phyloP scores from a whole-genome alignment of 1,140 invertebrate species.

The Drosophila littoralis region DNA sequence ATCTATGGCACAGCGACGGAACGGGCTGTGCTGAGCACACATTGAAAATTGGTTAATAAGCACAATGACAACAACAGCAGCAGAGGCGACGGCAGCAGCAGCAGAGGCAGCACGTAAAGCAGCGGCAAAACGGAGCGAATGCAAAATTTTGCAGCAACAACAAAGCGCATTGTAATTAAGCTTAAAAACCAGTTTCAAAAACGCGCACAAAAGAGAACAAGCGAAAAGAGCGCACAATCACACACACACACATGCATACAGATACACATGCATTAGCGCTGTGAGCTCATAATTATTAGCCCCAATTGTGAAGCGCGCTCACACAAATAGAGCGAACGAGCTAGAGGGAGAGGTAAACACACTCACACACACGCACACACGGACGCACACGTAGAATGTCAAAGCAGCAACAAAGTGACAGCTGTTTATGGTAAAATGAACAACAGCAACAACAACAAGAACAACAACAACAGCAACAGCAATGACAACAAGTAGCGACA shows the following conservation, averaged over 20 bases:
- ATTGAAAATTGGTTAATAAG: slow-evolving; percentile 68
- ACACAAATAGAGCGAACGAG: slow-evolving; percentile 16
- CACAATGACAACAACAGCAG: slow-evolving; percentile 41
- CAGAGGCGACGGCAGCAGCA: neutral
- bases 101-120: slow-evolving; percentile 60
- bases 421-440: slow-evolving; percentile 74
- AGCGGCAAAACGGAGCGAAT: slow-evolving; percentile 48
- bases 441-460: slow-evolving; percentile 41
- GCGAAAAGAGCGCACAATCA: slow-evolving; percentile 21
- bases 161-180: slow-evolving; percentile 78
- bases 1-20: slow-evolving; percentile 48
- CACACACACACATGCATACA: slow-evolving; percentile 12
- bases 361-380: slow-evolving; percentile 30
- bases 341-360: slow-evolving; percentile 15
- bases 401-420: slow-evolving; percentile 60
- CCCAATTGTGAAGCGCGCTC: slow-evolving; percentile 28
- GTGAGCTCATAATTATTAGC: slow-evolving; percentile 52
- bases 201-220: slow-evolving; percentile 27
- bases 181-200: slow-evolving; percentile 72
- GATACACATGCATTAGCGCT: slow-evolving; percentile 6
- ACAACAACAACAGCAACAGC: slow-evolving; percentile 11
- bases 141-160: slow-evolving; percentile 67
- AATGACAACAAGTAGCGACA: slow-evolving; percentile 63
- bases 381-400: slow-evolving; percentile 24
- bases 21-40: slow-evolving; percentile 31